Base-by-base conservation (phyloP, 92 coral and sea anemone species). In the Phenganax marumi region DNA sequence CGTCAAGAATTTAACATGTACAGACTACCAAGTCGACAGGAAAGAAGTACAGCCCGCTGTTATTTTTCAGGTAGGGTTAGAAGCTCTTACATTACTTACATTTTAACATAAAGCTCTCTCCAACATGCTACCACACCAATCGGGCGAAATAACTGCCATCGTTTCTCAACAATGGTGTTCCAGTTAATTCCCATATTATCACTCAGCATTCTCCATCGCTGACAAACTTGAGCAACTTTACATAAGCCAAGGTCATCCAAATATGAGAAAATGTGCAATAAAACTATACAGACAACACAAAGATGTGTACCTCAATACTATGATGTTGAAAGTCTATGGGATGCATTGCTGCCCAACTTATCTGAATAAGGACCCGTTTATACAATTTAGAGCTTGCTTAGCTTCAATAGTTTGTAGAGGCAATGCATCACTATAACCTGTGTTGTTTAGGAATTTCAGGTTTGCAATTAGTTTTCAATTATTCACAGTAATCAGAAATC, bases 231-330 rank as follows among this genome's bases (percentile, higher is more conserved):
- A 12, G 89, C 81, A 49, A 78, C 93, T 82, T 87, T 88, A 70
- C 90, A 90, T 57, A 90, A 50, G 6, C 90, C 89, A 22, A 90
- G 77, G 68, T 90, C 93, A 26, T 90, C 93, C 93, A 90, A 84
- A 61, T 87, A 85, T 12, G 90, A 90, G 70, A 90, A 90, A 73
- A 90, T 90, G 81, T 75, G 73, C 6, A 90, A 79, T 24, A 90
- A 88, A 14, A 90, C 93, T 90, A 47, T 43, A 6, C 43, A 33
- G 43, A 46, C 1, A 43, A 11, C 18, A 72, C 39, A 72, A 19
- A 43, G 7, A 72, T 6, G 8, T 2, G 47, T 1, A 16, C 72
- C 10, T 65, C 3, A 3, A 33, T 33, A 5, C 5, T 33, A 33
- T 33, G 43, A 33, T 1, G 43, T 33, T 33, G 43, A 2, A 33